phyloP scores from a whole-genome alignment of 2,797 vertebrate species.

The Takifugu rubripes region DNA sequence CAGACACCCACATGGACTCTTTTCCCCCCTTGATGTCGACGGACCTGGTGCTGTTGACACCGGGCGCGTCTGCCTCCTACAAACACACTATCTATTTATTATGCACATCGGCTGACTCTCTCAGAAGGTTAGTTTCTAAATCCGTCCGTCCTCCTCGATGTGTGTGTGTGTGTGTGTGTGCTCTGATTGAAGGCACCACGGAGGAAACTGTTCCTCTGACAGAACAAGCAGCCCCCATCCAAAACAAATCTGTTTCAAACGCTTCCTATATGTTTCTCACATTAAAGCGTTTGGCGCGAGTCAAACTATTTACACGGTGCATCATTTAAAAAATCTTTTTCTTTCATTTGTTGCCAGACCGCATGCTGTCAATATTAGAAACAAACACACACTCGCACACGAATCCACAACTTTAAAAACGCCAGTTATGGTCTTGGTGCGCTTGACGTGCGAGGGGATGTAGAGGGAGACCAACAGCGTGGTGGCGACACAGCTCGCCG shows the following conservation, averaged over 20 bases:
- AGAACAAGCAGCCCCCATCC: constrained; percentile 15
- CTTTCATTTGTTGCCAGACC: constrained; percentile 21
- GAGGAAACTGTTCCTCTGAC: constrained; percentile 7
- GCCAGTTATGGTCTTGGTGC: neutral
- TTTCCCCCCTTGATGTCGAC: constrained; percentile 62
- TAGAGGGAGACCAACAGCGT: neutral
- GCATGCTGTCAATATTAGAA: neutral
- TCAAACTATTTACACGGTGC: constrained; percentile 9
- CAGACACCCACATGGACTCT: constrained; percentile 43
- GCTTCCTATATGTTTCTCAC: constrained; percentile 7
- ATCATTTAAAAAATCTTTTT: constrained; percentile 3
- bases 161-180: constrained; percentile 14
- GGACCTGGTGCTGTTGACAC: constrained; percentile 60
- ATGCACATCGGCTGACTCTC: constrained; percentile 36
- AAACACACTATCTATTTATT: constrained; percentile 61
- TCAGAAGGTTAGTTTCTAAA: constrained; percentile 50
- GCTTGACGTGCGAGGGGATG: neutral
- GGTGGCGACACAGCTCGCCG: too few species aligned
- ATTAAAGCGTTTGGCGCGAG: constrained; percentile 5
- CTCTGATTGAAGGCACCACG: neutral
- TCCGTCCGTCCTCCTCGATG: constrained; percentile 26
- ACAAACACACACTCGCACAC: neutral
- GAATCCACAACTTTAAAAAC: too few species aligned
- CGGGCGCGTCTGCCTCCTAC: constrained; percentile 49
- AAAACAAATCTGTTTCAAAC: constrained; percentile 9